Conservation (phyloP, 2,888 invertebrate genomes). For the Smittia sp. region DNA sequence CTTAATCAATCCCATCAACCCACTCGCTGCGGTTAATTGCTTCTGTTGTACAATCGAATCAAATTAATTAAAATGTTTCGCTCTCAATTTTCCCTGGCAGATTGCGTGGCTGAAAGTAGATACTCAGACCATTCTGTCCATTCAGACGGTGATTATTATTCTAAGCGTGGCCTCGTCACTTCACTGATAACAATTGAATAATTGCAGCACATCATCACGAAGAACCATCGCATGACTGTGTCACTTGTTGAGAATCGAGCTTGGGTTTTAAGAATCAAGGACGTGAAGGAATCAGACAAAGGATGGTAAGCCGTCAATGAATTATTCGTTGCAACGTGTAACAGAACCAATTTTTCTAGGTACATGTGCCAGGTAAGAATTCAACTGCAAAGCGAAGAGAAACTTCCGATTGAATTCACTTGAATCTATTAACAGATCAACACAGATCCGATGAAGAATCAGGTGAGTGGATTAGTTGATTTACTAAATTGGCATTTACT, state of each 20-base stretch:
- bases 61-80: too few relatives aligned
- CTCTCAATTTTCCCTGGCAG: slow-evolving; percentile 52
- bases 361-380: too few relatives aligned
- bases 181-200: too few relatives aligned
- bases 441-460: slow-evolving; percentile 79
- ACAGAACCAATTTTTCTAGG: slow-evolving; percentile 50
- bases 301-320: slow-evolving; percentile 69
- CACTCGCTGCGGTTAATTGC: too few relatives aligned
- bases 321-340: slow-evolving; percentile 52
- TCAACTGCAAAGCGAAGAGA: not conserved
- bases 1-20: too few relatives aligned
- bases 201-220: slow-evolving; percentile 73
- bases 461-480: too few relatives aligned
- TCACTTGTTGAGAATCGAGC: slow-evolving; percentile 75
- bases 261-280: slow-evolving; percentile 78
- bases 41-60: too few relatives aligned
- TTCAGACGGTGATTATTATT: slow-evolving; percentile 70
- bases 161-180: too few relatives aligned
- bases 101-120: slow-evolving; percentile 88
- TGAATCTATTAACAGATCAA: slow-evolving; percentile 62
- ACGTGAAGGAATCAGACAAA: slow-evolving; percentile 73
- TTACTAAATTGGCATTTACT: too few relatives aligned
- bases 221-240: slow-evolving; percentile 81
- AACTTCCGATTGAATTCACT: not conserved
- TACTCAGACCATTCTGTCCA: slow-evolving; percentile 85